Evolutionary conservation across 2,797 vertebrate genomes (phyloP).

Genomic region (Chrosomus eos): DNA sequence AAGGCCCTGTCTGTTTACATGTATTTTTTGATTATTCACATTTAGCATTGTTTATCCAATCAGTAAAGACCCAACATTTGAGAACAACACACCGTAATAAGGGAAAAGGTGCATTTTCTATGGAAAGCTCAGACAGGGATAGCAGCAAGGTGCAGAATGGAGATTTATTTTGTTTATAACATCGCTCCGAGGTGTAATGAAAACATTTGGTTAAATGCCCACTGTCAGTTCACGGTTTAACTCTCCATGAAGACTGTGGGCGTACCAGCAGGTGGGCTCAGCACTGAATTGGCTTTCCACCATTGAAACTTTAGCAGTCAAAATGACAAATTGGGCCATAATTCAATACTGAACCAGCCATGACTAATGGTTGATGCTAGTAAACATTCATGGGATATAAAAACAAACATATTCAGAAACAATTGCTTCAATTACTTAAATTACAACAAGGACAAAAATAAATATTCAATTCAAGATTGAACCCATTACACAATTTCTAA

Average conservation of each 20-base stretch:
- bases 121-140: conserved; percentile 7
- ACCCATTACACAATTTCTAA: conserved; percentile 9
- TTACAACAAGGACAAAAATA: not conserved
- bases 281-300: conserved; percentile 30
- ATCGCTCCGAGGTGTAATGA: conserved; percentile 34
- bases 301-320: conserved; percentile 12
- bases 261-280: conserved; percentile 38
- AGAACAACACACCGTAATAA: not conserved
- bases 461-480: not conserved
- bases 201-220: conserved; percentile 43
- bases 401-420: conserved; percentile 3
- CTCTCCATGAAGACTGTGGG: conserved; percentile 31
- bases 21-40: not conserved
- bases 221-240: conserved; percentile 2
- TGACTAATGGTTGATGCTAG: conserved; percentile 28
- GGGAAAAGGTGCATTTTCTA: not conserved
- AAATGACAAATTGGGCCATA: conserved; percentile 39
- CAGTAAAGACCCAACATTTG: not conserved
- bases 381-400: not conserved
- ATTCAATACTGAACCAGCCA: conserved; percentile 42
- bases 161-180: conserved; percentile 29
- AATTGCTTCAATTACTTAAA: not conserved
- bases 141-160: not conserved
- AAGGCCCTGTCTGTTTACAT: too few species aligned
- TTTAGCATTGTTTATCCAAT: not conserved